Conservation (phyloP, 2,113 vertebrate genomes). For the Pandion haliaetus region DNA sequence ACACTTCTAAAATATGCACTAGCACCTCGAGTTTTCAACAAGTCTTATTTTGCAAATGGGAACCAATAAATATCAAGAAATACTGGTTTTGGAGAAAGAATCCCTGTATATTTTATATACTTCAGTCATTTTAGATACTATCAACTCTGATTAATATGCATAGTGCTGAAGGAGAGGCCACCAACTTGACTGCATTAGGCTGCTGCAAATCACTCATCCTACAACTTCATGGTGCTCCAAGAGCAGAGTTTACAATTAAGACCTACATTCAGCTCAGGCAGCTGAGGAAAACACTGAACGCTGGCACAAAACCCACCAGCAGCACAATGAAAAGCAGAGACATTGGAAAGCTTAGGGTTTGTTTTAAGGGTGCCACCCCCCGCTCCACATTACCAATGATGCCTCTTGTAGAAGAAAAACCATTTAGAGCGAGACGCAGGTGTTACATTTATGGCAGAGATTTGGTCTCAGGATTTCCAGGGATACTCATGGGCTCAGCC, state of each 20-base stretch:
- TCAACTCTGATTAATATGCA: background rate
- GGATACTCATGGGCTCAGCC: background rate
- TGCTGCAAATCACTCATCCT: background rate
- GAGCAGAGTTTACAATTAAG: background rate
- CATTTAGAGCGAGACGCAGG: background rate
- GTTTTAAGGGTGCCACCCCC: background rate
- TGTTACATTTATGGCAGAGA: background rate
- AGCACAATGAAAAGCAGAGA: background rate
- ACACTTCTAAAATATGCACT: background rate
- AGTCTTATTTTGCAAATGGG: background rate
- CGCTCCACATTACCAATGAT: background rate
- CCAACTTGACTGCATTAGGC: background rate
- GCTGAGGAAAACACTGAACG: background rate
- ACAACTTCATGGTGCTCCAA: background rate
- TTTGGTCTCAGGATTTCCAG: background rate
- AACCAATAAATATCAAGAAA: background rate
- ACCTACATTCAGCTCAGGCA: background rate
- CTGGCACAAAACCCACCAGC: background rate
- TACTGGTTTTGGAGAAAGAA: background rate
- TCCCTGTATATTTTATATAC: background rate
- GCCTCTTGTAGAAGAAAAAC: background rate
- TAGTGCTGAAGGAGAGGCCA: background rate
- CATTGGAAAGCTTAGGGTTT: fast-evolving
- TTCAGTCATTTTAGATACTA: background rate
- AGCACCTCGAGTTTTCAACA: background rate